phyloP scores from a whole-genome alignment of 1,140 invertebrate species.

The Drosophila equinoxialis region DNA sequence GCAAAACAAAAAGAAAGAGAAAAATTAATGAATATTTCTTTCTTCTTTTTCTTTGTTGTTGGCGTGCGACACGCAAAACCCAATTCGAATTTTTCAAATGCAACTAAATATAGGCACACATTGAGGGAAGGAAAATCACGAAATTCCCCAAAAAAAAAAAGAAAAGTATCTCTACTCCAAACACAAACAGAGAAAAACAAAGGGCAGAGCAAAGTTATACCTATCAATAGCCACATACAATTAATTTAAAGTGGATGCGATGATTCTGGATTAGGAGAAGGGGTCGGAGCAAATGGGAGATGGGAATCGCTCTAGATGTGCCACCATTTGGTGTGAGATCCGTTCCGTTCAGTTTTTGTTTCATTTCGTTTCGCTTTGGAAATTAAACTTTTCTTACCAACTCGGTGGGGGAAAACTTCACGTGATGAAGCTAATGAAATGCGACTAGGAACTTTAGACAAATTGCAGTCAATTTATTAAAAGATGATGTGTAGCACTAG shows the following conservation, averaged over 20 bases:
- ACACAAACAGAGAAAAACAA: constrained; percentile 43
- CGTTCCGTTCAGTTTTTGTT: constrained; percentile 29
- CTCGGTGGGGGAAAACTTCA: constrained; percentile 27
- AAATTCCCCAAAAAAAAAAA: constrained; percentile 18
- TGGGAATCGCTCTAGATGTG: constrained; percentile 14
- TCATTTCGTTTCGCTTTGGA: not conserved
- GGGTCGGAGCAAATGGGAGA: not conserved
- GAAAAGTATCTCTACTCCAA: constrained; percentile 21
- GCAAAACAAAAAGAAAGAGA: constrained; percentile 11
- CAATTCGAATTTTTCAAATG: constrained; percentile 50
- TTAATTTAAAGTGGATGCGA: constrained; percentile 60
- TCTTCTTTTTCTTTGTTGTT: constrained; percentile 9
- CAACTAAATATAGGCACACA: constrained; percentile 49
- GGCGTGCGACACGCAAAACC: constrained; percentile 72
- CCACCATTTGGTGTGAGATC: constrained; percentile 73
- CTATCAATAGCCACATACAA: constrained; percentile 70
- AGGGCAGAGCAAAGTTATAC: constrained; percentile 1
- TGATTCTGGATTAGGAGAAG: not conserved
- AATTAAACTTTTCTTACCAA: constrained; percentile 1
- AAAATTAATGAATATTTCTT: constrained; percentile 44
- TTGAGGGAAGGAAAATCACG: constrained; percentile 35
- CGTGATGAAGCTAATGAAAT: constrained; percentile 66
- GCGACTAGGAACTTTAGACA: constrained; percentile 56
- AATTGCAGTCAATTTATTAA: constrained; percentile 69
- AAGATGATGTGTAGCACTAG: constrained; percentile 23